These are phyloP conservation scores for Melierax canorus DNA, from an alignment of 2,113 vertebrate species.

Conservation along the genomic window DNA sequence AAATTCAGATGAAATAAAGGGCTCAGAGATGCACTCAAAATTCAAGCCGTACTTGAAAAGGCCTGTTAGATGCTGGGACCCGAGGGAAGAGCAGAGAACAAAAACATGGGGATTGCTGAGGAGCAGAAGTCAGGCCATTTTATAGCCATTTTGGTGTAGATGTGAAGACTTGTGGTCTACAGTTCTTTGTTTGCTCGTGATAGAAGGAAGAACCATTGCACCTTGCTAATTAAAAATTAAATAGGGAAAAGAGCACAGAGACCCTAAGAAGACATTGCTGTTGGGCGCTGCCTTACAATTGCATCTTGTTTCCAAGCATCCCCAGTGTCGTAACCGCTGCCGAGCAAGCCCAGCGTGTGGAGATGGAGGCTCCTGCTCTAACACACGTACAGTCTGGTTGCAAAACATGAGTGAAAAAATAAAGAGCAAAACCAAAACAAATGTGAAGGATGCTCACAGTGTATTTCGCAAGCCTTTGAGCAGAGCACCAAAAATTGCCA, in stretches of 20 bases:
- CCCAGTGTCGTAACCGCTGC: rapidly evolving
- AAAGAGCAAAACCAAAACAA: not conserved
- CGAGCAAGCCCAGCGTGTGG: rapidly evolving
- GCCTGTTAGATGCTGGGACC: not conserved
- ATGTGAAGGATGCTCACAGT: no score
- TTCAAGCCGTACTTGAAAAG: not conserved
- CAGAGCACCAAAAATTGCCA: not conserved
- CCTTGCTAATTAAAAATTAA: not conserved
- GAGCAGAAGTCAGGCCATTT: not conserved
- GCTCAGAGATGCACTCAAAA: not conserved
- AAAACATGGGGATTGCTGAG: rapidly evolving
- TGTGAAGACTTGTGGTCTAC: not conserved
- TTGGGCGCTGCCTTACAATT: not conserved
- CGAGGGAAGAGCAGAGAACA: not conserved
- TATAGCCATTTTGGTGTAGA: rapidly evolving
- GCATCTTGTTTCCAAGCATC: not conserved
- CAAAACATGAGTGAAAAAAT: rapidly evolving
- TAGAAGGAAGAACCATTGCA: rapidly evolving
- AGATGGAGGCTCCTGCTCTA: not conserved
- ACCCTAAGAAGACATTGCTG: rapidly evolving
- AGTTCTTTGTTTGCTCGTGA: rapidly evolving
- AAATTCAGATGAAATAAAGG: not conserved
- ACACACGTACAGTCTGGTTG: not conserved
- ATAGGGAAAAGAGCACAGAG: not conserved
- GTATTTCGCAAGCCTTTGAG: not conserved